Percentiles rank a stretch among this genome's conserved stretches.
Conservation (phyloP, 2,113 vertebrate genomes). For the Anoplopoma fimbria region DNA sequence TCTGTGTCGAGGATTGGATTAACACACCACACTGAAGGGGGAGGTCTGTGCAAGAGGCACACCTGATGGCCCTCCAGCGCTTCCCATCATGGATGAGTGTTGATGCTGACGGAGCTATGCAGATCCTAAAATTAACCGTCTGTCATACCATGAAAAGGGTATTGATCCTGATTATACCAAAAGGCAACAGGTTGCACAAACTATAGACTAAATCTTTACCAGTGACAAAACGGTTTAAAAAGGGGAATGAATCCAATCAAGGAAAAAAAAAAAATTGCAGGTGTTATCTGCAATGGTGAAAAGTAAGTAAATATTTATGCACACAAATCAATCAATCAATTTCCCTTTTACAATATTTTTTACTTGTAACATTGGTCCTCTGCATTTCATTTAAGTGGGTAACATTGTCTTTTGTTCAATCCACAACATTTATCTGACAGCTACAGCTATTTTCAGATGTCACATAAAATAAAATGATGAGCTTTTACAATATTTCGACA, state of each 20-base stretch:
- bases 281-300: background rate
- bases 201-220: background rate
- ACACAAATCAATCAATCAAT: too few relatives aligned
- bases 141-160: background rate
- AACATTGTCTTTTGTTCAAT: background rate
- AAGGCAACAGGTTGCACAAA: background rate
- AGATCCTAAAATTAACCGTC: constrained; percentile 46
- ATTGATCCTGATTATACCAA: background rate
- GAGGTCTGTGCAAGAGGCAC: constrained; percentile 27
- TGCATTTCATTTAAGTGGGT: background rate
- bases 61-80: constrained; percentile 66
- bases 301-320: background rate
- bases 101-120: constrained; percentile 45
- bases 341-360: background rate
- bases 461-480: background rate
- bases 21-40: constrained; percentile 25
- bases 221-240: background rate
- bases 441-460: background rate
- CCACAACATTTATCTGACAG: background rate
- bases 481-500: background rate
- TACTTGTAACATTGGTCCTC: background rate
- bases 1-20: constrained; percentile 33
- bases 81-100: constrained; percentile 49
- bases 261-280: background rate
- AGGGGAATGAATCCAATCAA: background rate